phyloP scores from a whole-genome alignment of 2,888 invertebrate genomes.

The Teleogryllus oceanicus region DNA sequence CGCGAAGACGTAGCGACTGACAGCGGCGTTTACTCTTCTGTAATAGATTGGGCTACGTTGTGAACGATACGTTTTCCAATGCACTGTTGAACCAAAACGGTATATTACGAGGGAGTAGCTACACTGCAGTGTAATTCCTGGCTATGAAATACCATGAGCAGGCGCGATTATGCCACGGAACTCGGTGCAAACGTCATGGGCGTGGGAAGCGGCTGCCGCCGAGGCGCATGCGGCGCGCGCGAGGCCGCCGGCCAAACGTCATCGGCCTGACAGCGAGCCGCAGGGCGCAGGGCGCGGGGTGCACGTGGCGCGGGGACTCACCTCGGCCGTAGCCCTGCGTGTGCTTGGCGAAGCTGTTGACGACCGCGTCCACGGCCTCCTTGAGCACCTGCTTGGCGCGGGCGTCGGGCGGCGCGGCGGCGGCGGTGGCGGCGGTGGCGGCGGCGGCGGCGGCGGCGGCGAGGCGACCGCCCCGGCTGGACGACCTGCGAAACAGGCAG shows the following conservation, averaged over 20 bases:
- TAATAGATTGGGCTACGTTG: no score
- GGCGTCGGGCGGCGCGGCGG: conserved; percentile 51
- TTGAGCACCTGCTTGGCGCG: conserved; percentile 58
- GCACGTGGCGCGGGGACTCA: conserved; percentile 44
- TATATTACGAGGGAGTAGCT: no score
- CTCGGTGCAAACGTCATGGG: no score
- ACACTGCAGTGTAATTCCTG: no score
- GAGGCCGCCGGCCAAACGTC: neutral
- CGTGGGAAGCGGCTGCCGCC: no score
- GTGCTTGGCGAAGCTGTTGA: conserved; percentile 70
- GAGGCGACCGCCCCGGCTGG: conserved; percentile 11
- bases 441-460: neutral
- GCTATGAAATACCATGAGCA: no score
- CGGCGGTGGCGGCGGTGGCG: conserved; percentile 19
- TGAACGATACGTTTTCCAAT: no score
- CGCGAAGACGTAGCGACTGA: no score
- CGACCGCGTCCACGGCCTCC: conserved; percentile 70
- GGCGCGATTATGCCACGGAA: no score
- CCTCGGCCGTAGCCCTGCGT: conserved; percentile 68
- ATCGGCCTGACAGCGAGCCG: neutral
- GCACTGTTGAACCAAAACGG: no score
- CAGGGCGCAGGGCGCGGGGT: neutral
- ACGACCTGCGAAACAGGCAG: conserved; percentile 18
- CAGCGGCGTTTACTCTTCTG: no score
- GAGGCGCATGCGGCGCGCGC: neutral